Evolutionary conservation across 2,113 vertebrate genomes (phyloP), one percentile per base, ranked within the genome.

Genomic region (Sylvia atricapilla): DNA sequence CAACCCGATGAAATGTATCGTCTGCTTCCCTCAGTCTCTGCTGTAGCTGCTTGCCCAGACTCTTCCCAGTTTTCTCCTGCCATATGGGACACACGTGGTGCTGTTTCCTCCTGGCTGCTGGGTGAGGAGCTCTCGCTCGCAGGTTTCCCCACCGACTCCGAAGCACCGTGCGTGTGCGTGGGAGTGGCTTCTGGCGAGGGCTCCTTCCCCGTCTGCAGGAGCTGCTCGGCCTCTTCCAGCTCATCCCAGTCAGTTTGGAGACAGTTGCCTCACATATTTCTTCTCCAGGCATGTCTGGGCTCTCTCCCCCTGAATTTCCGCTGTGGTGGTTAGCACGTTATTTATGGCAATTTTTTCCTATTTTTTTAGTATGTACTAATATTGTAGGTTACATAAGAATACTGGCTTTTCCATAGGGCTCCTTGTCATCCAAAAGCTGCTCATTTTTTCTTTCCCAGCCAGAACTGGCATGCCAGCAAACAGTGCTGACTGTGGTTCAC

Each of bases 161-260:
- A 68, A 78, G 49, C 22, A 13, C 69, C 2, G 11, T 39, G 50
- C 3, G 0, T 50, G 50, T 87, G 63, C 6, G 58, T 90, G 64
- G 82, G 87, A 91, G 88, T 4, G 2, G 56, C 59, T 87, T 56
- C 89, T 94, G 91, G 53, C 53, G 10, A 91, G 84, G 74, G 68
- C 87, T 90, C 46, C 56, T 91, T 73, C 66, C 24, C 49, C 3
- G 0, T 81, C 73, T 93, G 80, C 70, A 46, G 73, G 84, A 78
- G 39, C 75, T 82, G 55, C 81, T 95, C 1, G 4, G 82, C 82
- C 93, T 95, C 84, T 96, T 93, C 64, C 83, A 95, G 91, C 85
- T 93, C 84, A 43, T 95, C 79, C 56, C 6, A 1, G 88, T 74
- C 2, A 0, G 7, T 84, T 49, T 84, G 64, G 76, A 94, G 64